These are phyloP conservation scores for Erebia ligea DNA, from an alignment of 2,888 invertebrate species.

Conservation along the genomic window DNA sequence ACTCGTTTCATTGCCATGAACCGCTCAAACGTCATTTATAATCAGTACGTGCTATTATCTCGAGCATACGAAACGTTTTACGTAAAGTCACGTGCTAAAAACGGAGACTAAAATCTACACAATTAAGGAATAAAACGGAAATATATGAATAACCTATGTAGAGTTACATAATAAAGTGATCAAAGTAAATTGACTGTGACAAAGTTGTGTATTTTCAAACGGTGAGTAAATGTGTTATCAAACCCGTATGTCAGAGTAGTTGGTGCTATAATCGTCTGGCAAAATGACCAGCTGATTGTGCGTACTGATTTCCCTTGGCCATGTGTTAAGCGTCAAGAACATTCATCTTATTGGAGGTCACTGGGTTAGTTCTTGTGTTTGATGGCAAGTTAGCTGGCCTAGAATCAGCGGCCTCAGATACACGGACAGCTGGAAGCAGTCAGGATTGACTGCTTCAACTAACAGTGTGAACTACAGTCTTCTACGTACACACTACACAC, in stretches of 20 bases:
- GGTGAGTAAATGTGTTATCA: background rate
- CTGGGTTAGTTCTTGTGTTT: background rate
- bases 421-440: too few relatives aligned
- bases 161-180: background rate
- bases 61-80: slow-evolving; percentile 24
- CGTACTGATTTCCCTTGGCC: background rate
- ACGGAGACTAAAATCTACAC: background rate
- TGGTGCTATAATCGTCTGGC: background rate
- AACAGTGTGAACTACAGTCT: too few relatives aligned
- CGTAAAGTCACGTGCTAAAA: slow-evolving; percentile 19
- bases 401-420: too few relatives aligned
- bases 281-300: slow-evolving; percentile 10
- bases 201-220: background rate
- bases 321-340: background rate
- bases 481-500: too few relatives aligned
- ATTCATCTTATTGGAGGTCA: background rate
- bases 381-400: too few relatives aligned
- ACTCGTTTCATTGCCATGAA: slow-evolving; percentile 38
- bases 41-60: background rate
- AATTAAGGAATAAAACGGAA: background rate
- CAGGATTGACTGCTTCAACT: too few relatives aligned
- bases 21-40: slow-evolving; percentile 31
- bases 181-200: background rate
- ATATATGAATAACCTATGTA: background rate
- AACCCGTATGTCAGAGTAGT: background rate